phyloP scores from a whole-genome alignment of 2,113 vertebrate genomes.

The Rostratula benghalensis region DNA sequence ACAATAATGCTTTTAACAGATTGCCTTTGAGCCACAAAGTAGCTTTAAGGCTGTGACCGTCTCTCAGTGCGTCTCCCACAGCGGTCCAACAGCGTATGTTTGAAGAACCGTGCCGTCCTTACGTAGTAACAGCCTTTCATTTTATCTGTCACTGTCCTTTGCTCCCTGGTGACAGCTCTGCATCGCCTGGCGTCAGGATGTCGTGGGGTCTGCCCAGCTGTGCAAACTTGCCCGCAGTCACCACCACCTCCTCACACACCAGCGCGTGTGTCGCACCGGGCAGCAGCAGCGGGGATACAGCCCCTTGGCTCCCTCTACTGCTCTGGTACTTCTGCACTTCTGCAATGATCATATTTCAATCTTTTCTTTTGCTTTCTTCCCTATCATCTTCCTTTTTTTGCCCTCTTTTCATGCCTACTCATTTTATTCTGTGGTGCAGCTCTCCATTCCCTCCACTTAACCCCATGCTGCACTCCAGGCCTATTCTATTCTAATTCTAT shows the following conservation, averaged over 20 bases:
- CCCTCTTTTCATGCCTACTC: not conserved
- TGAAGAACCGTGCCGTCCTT: not conserved
- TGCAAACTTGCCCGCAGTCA: rapidly evolving
- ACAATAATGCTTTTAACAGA: not conserved
- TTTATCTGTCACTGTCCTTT: not conserved
- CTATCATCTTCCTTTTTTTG: not conserved
- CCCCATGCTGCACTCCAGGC: not conserved
- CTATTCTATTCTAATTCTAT: not conserved
- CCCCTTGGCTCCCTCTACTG: not conserved
- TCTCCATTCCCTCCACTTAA: not conserved
- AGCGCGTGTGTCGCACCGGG: rapidly evolving
- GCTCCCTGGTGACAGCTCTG: not conserved
- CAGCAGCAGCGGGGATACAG: rapidly evolving
- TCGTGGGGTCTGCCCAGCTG: not conserved
- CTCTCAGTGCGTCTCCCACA: not conserved
- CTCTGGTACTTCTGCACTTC: not conserved
- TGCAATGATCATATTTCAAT: not conserved
- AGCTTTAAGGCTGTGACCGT: rapidly evolving
- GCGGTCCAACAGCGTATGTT: not conserved
- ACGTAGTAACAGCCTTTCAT: not conserved
- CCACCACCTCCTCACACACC: not conserved
- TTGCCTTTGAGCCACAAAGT: not conserved
- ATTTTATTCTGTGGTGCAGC: not conserved
- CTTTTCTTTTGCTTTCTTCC: not conserved
- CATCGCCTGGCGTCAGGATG: not conserved